Conservation (phyloP, 2,797 vertebrate genomes). For the Crax fasciolata region DNA sequence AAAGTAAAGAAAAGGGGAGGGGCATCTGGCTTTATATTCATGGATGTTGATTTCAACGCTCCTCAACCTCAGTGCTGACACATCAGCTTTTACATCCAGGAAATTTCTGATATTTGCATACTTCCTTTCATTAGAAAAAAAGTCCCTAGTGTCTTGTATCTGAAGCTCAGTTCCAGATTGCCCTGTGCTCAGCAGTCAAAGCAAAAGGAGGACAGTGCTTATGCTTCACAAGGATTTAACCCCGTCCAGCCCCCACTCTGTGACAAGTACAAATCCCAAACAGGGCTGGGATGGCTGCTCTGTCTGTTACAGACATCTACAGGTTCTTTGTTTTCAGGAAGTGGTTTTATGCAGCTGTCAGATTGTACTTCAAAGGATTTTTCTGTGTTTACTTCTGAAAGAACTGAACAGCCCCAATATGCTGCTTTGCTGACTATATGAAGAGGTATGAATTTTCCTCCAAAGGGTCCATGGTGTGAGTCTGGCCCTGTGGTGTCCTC, state of each 20-base stretch:
- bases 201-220: background rate
- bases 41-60: background rate
- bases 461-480: background rate
- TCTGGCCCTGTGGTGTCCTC: background rate
- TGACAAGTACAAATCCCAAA: constrained; percentile 2
- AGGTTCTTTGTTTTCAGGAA: background rate
- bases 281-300: background rate
- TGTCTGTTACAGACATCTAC: background rate
- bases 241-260: background rate
- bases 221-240: background rate
- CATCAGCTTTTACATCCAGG: background rate
- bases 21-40: background rate
- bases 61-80: background rate
- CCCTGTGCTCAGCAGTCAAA: background rate
- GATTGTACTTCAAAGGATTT: constrained; percentile 12
- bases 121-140: background rate
- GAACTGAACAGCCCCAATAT: background rate
- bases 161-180: background rate
- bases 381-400: background rate
- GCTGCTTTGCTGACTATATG: background rate
- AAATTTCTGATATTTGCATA: background rate
- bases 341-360: constrained; percentile 20
- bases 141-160: background rate
- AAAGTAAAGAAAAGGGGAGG: background rate
- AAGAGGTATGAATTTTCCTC: background rate